Percentiles rank a stretch among this genome's conserved stretches.
Conservation (phyloP, 2,888 invertebrate species). For the Dynastes grantii region DNA sequence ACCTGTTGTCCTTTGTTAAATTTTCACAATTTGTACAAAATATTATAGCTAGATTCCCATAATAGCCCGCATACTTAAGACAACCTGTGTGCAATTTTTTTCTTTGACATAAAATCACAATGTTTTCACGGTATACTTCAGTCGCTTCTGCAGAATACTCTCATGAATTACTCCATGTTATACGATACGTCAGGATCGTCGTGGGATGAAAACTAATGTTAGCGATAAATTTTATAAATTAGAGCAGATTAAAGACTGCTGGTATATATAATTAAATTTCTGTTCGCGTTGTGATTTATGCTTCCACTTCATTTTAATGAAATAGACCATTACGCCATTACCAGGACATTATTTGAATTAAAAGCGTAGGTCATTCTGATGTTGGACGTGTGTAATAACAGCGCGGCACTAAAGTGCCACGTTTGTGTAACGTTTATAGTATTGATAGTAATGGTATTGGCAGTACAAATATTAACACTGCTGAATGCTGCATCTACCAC, state of each 20-base stretch:
- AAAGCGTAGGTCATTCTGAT: background rate
- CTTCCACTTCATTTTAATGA: conserved; percentile 22
- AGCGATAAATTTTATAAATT: conserved; percentile 26
- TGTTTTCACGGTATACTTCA: too few species aligned
- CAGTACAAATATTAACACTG: too few species aligned
- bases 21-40: too few species aligned
- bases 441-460: background rate
- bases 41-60: too few species aligned
- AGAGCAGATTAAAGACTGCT: conserved; percentile 16
- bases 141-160: too few species aligned
- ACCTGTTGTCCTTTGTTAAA: too few species aligned
- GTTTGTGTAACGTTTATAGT: background rate
- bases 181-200: background rate
- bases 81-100: too few species aligned
- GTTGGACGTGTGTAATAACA: conserved; percentile 9
- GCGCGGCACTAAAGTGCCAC: background rate
- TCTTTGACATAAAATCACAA: too few species aligned
- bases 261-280: conserved; percentile 21
- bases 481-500: too few species aligned
- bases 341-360: conserved; percentile 6
- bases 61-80: too few species aligned
- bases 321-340: conserved; percentile 21
- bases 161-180: background rate
- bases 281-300: conserved; percentile 15
- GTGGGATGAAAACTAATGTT: conserved; percentile 2